Evolutionary conservation across 2,888 invertebrate genomes (phyloP).

Genomic region (Archips xylosteana): DNA sequence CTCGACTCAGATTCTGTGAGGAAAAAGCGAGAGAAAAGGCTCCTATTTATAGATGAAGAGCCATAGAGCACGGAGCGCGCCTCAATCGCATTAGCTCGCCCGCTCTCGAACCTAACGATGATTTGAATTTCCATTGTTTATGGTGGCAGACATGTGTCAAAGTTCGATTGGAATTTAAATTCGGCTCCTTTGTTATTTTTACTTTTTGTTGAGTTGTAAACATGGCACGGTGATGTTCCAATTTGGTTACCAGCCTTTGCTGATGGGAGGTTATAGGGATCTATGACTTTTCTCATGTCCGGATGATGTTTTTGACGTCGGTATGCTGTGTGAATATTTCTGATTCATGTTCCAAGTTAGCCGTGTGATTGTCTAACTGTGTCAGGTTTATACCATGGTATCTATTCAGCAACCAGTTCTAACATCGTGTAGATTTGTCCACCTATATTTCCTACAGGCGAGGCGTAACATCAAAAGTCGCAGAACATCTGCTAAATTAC

Average conservation of each 20-base stretch:
- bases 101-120: constrained; percentile 78
- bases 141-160: constrained; percentile 86
- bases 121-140: constrained; percentile 86
- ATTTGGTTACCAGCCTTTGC: constrained; percentile 77
- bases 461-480: constrained; percentile 72
- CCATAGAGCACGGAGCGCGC: constrained; percentile 73
- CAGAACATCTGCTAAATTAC: constrained; percentile 81
- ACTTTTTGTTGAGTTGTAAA: constrained; percentile 84
- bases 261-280: constrained; percentile 73
- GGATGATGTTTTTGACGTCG: constrained; percentile 79
- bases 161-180: constrained; percentile 86
- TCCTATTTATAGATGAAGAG: constrained; percentile 81
- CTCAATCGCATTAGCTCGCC: constrained; percentile 79
- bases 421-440: neutral
- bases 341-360: constrained; percentile 69
- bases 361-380: constrained; percentile 37
- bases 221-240: constrained; percentile 83
- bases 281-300: constrained; percentile 75
- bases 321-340: constrained; percentile 81
- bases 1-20: constrained; percentile 82
- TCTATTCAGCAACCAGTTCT: constrained; percentile 1
- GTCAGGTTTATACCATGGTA: neutral
- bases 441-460: constrained; percentile 53
- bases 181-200: constrained; percentile 83
- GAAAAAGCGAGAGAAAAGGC: constrained; percentile 84